Evolutionary conservation across 2,797 vertebrate species (phyloP).

Genomic region (Sebastes reedi): DNA sequence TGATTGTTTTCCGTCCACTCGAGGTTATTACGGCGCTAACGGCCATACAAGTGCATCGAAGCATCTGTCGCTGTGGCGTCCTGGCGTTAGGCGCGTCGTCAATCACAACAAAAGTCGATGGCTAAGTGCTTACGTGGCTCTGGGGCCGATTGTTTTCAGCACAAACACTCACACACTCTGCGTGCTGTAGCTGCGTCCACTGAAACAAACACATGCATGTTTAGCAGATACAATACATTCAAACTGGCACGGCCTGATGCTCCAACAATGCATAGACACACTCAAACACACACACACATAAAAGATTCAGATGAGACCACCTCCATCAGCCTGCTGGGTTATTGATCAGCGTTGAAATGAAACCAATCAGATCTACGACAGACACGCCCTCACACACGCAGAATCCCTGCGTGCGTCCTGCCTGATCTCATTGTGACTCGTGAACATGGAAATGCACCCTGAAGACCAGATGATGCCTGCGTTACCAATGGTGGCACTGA

Average conservation of each 20-base stretch:
- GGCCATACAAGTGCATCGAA: background rate
- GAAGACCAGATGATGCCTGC: background rate
- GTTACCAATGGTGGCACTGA: background rate
- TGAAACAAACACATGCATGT: background rate
- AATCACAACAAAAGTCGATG: constrained; percentile 35
- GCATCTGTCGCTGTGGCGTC: constrained; percentile 5
- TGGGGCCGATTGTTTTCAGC: background rate
- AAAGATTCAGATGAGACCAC: constrained; percentile 3
- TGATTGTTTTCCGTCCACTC: constrained; percentile 32
- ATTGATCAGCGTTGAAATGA: constrained; percentile 43
- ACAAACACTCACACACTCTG: background rate
- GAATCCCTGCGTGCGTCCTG: background rate
- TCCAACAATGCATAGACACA: background rate
- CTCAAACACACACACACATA: background rate
- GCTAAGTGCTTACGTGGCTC: constrained; percentile 17
- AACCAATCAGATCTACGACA: constrained; percentile 27
- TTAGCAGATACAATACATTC: background rate
- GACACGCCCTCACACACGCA: background rate
- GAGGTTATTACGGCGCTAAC: constrained; percentile 17
- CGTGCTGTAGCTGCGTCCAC: background rate
- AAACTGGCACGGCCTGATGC: background rate
- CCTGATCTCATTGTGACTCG: background rate
- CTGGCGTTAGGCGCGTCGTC: constrained; percentile 3
- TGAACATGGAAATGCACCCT: background rate
- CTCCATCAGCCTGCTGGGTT: constrained; percentile 21